A percentile compares a stretch with the other conserved stretches of the same genome.
These are phyloP conservation scores for Tinea pellionella DNA, from an alignment of 2,888 invertebrate genomes.

Conservation along the genomic window DNA sequence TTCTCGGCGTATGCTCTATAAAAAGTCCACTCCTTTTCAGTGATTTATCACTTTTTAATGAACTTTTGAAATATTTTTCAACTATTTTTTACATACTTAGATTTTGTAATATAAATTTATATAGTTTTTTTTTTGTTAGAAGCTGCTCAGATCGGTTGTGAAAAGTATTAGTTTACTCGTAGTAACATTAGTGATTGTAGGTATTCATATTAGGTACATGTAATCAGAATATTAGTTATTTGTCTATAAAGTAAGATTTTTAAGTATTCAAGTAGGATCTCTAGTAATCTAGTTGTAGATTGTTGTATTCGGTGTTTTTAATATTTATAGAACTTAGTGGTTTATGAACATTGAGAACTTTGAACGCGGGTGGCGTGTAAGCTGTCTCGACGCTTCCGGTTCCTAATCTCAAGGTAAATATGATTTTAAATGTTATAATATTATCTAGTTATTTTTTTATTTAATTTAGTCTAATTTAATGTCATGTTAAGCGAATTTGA, in stretches of 20 bases:
- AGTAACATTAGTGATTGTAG: neutral
- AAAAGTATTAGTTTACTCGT: neutral
- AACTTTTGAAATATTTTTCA: neutral
- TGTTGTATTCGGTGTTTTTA: neutral
- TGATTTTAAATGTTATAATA: neutral
- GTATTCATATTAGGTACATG: neutral
- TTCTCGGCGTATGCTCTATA: neutral
- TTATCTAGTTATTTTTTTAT: too few relatives aligned
- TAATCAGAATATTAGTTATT: too few relatives aligned
- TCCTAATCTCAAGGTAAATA: conserved; percentile 13
- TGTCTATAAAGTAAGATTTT: neutral
- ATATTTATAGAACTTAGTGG: neutral
- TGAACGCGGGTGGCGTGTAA: neutral
- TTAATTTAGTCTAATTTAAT: too few relatives aligned
- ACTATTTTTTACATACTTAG: neutral
- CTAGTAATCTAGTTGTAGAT: neutral
- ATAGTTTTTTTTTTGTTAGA: neutral
- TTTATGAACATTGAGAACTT: neutral
- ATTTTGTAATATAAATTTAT: neutral
- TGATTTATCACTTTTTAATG: neutral
- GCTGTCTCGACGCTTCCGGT: neutral
- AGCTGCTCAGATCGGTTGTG: neutral
- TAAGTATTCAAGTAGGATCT: neutral
- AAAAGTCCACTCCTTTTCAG: neutral
- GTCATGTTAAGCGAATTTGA: too few relatives aligned